Evolutionary conservation across 1,140 invertebrate species (phyloP).

Genomic region (Melanaphis sacchari): DNA sequence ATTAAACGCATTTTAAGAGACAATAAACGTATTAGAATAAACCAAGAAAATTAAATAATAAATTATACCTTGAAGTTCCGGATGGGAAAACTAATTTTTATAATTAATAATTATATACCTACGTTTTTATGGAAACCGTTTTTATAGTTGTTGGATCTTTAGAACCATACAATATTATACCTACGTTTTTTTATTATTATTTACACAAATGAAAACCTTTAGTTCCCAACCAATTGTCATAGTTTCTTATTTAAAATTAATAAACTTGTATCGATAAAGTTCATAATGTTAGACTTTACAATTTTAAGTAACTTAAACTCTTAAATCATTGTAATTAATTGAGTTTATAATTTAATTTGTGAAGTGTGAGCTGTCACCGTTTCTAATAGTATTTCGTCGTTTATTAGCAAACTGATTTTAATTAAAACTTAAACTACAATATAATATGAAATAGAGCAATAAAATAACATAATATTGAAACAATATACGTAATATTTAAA

Average conservation of each 20-base stretch:
- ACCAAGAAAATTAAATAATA: neutral
- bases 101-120: neutral
- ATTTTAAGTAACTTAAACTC: neutral
- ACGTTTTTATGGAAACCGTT: neutral
- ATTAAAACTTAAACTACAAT: neutral
- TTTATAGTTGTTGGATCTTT: neutral
- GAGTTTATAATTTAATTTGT: constrained; percentile 21
- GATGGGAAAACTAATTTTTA: neutral
- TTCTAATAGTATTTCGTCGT: neutral
- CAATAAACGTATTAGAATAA: neutral
- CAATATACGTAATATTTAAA: neutral
- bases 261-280: neutral
- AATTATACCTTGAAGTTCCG: neutral
- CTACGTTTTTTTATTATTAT: neutral
- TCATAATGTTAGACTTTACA: neutral
- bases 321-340: constrained; percentile 15
- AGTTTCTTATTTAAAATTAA: neutral
- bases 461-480: neutral
- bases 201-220: neutral
- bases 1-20: neutral
- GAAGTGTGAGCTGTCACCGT: neutral
- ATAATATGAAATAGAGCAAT: neutral
- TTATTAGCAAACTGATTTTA: neutral
- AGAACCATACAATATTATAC: neutral
- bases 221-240: neutral